phyloP scores from a whole-genome alignment of 2,888 invertebrate species.

The Aphidoletes aphidimyza region DNA sequence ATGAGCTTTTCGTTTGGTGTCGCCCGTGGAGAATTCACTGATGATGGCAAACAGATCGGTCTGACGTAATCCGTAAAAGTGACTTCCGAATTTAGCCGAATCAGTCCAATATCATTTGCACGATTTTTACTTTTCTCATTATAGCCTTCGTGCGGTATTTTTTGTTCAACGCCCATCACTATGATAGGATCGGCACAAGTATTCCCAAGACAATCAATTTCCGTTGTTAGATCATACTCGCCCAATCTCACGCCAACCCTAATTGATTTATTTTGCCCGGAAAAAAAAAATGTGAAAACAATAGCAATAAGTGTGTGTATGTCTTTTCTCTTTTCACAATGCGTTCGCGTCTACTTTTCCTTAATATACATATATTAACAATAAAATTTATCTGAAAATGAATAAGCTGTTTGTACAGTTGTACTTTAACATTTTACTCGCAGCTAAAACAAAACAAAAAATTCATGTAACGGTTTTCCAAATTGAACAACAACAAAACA shows the following conservation, averaged over 20 bases:
- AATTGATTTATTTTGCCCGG: conserved; percentile 40
- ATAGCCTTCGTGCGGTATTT: conserved; percentile 75
- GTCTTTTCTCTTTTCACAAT: background rate
- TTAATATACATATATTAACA: conserved; percentile 50
- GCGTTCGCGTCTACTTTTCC: background rate
- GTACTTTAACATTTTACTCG: conserved; percentile 1
- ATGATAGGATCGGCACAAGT: conserved; percentile 70
- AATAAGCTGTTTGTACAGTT: background rate
- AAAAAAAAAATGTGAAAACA: background rate
- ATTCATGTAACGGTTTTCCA: conserved; percentile 24
- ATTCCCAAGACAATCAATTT: conserved; percentile 68
- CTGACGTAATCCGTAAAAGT: conserved; percentile 69
- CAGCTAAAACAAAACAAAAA: background rate
- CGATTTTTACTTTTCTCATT: conserved; percentile 70
- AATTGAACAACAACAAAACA: background rate
- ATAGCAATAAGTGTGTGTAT: conserved; percentile 37
- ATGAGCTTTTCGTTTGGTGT: conserved; percentile 65
- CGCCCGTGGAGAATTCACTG: conserved; percentile 59
- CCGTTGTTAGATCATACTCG: conserved; percentile 62
- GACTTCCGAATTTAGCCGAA: conserved; percentile 71
- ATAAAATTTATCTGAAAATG: conserved; percentile 58
- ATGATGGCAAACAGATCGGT: conserved; percentile 72
- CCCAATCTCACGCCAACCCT: conserved; percentile 60
- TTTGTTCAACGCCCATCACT: conserved; percentile 72
- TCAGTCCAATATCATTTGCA: conserved; percentile 76